Base-by-base conservation (phyloP, 1,140 invertebrate species). In the Pachyrhynchus sulphureomaculatus region DNA sequence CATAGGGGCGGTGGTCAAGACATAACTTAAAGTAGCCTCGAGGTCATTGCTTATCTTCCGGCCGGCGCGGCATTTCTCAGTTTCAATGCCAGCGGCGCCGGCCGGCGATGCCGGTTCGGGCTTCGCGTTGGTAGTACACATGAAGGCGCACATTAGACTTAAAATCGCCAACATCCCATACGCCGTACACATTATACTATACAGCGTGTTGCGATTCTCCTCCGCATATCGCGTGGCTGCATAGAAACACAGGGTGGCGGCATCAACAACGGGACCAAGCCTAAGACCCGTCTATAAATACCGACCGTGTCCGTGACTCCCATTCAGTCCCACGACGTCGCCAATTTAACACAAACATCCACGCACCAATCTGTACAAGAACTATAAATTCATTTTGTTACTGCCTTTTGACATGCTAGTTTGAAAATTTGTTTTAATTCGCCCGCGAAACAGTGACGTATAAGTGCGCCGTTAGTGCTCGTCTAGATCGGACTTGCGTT, bases 201-300 rank as follows among this genome's bases (percentile, higher is more conserved):
- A 18, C 36, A 37, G 26, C 26, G 26, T 29, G 26, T 29, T 6
- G 26, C 26, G 26, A 29, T 29, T 29, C 12, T 42, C 39, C 39
- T 15, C 39, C 18, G 18, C 39, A 42, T 42, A 42, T 42, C 39
- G 39, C 39, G 39, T 42, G 15, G 39, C 39, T 42, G 39, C 12
- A 26, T 2, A 53, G 52, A 29, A 20, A 33, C 26, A 56, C 54
- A 41, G 55, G 54, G 54, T 51, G 55, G 47, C 48, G 36, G 44
- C 33, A 48, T 17, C 41, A 39, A 33, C 39, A 42, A 58, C 55
- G 56, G 57, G 64, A 66, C 59, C 66, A 66, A 66, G 66, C 63
- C 66, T 63, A 65, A 68, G 66, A 65, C 54, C 59, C n/a, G 26
- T 60, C 66, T 68, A 68, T 68, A 68, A 68, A 68, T 68, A 68